These are phyloP conservation scores for Eriocheir sinensis DNA, from an alignment of 1,140 invertebrate species.

Conservation along the genomic window DNA sequence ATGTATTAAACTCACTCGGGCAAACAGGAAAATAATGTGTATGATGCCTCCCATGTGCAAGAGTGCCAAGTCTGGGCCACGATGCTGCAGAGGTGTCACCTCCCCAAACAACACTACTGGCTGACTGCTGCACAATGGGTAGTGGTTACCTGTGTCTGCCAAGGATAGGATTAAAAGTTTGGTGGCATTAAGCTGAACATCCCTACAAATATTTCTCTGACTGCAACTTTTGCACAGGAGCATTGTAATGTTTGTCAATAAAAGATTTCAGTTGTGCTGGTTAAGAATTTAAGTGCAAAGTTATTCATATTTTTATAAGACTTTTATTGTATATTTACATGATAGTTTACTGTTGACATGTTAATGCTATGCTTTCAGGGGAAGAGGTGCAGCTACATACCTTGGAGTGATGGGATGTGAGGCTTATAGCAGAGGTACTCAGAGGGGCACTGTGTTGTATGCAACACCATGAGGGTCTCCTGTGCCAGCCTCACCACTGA, in stretches of 20 bases:
- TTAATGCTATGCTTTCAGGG: background rate
- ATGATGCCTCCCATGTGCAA: conserved; percentile 64
- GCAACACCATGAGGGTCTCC: conserved; percentile 53
- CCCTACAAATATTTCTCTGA: too few species aligned
- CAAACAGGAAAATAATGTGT: conserved; percentile 66
- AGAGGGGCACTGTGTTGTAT: conserved; percentile 56
- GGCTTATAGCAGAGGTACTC: conserved; percentile 68
- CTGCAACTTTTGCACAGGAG: too few species aligned
- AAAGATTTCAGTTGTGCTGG: too few species aligned
- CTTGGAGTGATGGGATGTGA: conserved; percentile 68
- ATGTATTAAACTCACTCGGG: conserved; percentile 56
- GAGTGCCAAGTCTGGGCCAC: conserved; percentile 61
- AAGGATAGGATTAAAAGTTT: too few species aligned
- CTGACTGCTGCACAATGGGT: conserved; percentile 59
- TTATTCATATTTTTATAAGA: too few species aligned
- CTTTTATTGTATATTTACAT: too few species aligned
- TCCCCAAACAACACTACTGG: conserved; percentile 63
- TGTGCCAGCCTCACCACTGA: conserved; percentile 57
- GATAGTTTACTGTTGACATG: background rate
- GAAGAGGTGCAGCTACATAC: background rate
- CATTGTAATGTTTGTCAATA: too few species aligned
- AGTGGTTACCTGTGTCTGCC: conserved; percentile 63
- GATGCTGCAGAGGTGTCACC: conserved; percentile 40
- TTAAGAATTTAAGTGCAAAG: too few species aligned
- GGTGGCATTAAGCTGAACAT: too few species aligned